Conservation (phyloP, 2,797 vertebrate genomes). For the Cuculus canorus region DNA sequence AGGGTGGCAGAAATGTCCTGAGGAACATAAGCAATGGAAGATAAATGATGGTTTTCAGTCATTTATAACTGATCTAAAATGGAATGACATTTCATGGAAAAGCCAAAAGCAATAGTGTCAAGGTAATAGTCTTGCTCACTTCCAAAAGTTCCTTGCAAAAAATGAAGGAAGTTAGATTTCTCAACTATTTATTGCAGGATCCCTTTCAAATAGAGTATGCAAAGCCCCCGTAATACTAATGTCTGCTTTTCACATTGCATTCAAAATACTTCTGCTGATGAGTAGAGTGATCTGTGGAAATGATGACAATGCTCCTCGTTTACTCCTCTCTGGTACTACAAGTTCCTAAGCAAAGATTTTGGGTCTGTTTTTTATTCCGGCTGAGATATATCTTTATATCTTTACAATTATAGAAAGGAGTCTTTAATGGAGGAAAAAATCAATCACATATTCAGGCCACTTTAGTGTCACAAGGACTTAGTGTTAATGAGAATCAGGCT, state of each 20-base stretch:
- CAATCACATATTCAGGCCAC: background rate
- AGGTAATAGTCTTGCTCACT: background rate
- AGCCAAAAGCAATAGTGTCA: slow-evolving; percentile 33
- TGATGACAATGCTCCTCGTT: background rate
- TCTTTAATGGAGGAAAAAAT: background rate
- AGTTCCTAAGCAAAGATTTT: background rate
- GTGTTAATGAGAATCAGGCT: slow-evolving; percentile 43
- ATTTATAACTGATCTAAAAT: background rate
- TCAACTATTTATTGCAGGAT: background rate
- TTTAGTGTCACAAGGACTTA: slow-evolving; percentile 8
- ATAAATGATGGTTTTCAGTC: slow-evolving; percentile 12
- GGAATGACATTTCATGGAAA: slow-evolving; percentile 12
- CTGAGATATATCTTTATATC: background rate
- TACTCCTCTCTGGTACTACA: background rate
- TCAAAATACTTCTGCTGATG: background rate
- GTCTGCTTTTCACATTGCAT: background rate
- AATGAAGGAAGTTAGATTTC: background rate
- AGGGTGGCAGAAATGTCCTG: background rate
- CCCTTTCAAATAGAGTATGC: background rate
- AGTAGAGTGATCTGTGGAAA: background rate
- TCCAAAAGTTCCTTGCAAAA: slow-evolving; percentile 1
- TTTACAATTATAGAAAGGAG: background rate
- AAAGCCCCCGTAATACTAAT: background rate
- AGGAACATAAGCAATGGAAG: background rate
- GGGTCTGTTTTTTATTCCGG: background rate